Evolutionary conservation across 1,140 invertebrate species (phyloP).

Genomic region (Drosophila aff.): DNA sequence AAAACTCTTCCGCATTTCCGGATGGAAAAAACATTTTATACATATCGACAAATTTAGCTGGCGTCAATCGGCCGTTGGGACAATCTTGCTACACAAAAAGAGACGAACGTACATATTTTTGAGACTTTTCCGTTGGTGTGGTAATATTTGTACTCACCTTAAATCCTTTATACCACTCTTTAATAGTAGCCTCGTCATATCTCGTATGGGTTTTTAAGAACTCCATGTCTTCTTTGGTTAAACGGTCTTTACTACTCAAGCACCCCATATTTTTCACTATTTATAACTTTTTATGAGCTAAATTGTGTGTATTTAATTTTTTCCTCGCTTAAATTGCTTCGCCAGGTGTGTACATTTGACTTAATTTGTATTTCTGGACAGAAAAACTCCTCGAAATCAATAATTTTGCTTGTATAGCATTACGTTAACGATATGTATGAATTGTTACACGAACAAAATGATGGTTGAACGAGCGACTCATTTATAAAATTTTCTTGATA

Average conservation of each 20-base stretch:
- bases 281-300: slow-evolving; percentile 62
- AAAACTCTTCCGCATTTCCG: slow-evolving; percentile 99
- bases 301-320: slow-evolving; percentile 55
- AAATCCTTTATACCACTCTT: slow-evolving; percentile 99
- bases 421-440: slow-evolving; percentile 73
- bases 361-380: slow-evolving; percentile 51
- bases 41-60: slow-evolving; percentile 99
- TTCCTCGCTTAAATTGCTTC: slow-evolving; percentile 51
- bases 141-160: slow-evolving; percentile 89
- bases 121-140: slow-evolving; percentile 22
- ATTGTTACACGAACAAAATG: slow-evolving; percentile 55
- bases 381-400: slow-evolving; percentile 58
- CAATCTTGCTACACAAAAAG: slow-evolving; percentile 96
- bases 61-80: slow-evolving; percentile 98
- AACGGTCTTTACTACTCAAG: slow-evolving; percentile 96
- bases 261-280: slow-evolving; percentile 90
- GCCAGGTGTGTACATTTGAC: slow-evolving; percentile 58
- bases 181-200: slow-evolving; percentile 98
- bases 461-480: slow-evolving; percentile 46
- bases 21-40: slow-evolving; percentile 99
- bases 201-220: slow-evolving; percentile 97
- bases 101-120: slow-evolving; percentile 33
- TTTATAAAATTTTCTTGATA: slow-evolving; percentile 54
- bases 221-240: slow-evolving; percentile 98
- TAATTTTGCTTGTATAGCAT: slow-evolving; percentile 71